These are phyloP conservation scores for Psettodes erumei DNA, from an alignment of 2,113 vertebrate genomes.

Conservation along the genomic window DNA sequence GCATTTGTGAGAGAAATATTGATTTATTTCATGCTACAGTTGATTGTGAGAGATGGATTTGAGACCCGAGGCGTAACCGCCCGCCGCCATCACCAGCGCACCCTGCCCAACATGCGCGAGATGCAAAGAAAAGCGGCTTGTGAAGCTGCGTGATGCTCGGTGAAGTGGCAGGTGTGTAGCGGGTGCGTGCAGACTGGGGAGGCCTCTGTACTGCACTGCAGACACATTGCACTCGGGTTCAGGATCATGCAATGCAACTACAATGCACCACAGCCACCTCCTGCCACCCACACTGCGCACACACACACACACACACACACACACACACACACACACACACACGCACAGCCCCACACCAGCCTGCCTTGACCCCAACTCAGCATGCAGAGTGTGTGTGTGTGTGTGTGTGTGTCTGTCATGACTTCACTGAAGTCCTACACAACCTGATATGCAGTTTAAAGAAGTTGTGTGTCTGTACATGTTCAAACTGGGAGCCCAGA, in stretches of 20 bases:
- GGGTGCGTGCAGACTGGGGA: constrained; percentile 76
- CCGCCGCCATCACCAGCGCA: not conserved
- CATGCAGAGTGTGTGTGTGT: constrained; percentile 33
- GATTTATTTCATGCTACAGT: not conserved
- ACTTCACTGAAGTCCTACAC: too few relatives aligned
- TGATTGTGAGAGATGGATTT: not conserved
- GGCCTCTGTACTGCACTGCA: constrained; percentile 96
- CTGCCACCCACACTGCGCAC: constrained; percentile 62
- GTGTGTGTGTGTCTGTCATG: not conserved
- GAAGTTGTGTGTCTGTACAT: not conserved
- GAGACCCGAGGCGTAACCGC: not conserved
- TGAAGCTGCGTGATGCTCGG: not conserved
- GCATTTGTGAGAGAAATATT: not conserved
- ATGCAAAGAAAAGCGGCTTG: not conserved
- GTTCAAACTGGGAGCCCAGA: not conserved
- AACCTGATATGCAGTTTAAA: not conserved
- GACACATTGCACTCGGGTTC: constrained; percentile 91
- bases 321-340: constrained; percentile 32
- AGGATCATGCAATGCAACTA: constrained; percentile 99
- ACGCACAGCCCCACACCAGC: constrained; percentile 36
- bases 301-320: constrained; percentile 42
- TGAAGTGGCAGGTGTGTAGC: constrained; percentile 49
- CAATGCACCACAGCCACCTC: constrained; percentile 92
- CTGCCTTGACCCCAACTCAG: constrained; percentile 2
- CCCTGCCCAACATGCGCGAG: not conserved